Evolutionary conservation across 2,113 vertebrate species (phyloP).

Genomic region (Elaphurus davidianus): DNA sequence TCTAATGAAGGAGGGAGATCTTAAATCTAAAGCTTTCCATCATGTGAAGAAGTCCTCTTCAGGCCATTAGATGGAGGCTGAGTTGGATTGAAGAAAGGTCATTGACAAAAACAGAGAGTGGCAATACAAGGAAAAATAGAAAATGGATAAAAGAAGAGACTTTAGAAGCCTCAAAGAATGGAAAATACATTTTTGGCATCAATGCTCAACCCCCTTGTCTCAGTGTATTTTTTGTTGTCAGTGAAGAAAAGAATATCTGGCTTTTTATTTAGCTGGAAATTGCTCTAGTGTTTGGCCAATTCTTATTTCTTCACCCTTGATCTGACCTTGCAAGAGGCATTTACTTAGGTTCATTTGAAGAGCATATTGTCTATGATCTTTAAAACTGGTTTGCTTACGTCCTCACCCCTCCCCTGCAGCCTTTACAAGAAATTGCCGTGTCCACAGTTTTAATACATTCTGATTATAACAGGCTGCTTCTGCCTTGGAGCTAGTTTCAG

Average conservation of each 20-base stretch:
- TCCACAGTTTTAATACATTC: conserved; percentile 76
- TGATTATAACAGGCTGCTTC: conserved; percentile 76
- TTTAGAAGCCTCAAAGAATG: conserved; percentile 78
- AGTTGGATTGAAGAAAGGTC: conserved; percentile 86
- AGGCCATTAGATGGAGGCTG: conserved; percentile 85
- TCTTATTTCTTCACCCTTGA: conserved; percentile 92
- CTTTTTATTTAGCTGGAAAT: conserved; percentile 84
- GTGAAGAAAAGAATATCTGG: conserved; percentile 83
- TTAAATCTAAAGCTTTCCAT: conserved; percentile 87
- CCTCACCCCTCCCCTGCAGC: neutral
- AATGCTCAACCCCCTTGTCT: conserved; percentile 81
- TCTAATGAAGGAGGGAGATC: conserved; percentile 87
- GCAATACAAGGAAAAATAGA: conserved; percentile 81
- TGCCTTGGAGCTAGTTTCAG: neutral
- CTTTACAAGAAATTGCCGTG: conserved; percentile 66
- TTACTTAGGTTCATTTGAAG: conserved; percentile 86
- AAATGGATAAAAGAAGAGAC: conserved; percentile 84
- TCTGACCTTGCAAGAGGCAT: conserved; percentile 88
- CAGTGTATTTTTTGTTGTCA: conserved; percentile 81
- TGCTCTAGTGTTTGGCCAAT: conserved; percentile 91
- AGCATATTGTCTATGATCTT: conserved; percentile 75
- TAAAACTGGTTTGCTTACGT: conserved; percentile 84
- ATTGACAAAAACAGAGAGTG: conserved; percentile 84
- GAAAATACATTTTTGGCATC: conserved; percentile 84
- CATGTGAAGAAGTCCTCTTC: conserved; percentile 86